Conservation (phyloP, 2,113 vertebrate species). For the Sceloporus undulatus region DNA sequence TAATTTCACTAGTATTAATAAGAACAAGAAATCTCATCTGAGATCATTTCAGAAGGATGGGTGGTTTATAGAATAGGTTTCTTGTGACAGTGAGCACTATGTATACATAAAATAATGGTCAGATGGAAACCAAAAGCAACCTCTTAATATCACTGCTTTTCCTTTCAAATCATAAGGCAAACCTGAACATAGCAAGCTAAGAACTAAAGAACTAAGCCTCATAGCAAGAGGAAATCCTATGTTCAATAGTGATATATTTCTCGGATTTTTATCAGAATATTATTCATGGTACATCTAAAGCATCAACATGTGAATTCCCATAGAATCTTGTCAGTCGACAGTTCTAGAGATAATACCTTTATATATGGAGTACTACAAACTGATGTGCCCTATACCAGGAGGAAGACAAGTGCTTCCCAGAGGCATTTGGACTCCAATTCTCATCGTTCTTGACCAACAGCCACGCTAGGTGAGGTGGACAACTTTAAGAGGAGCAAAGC, state of each 20-base stretch:
- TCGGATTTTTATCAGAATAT: constrained; percentile 14
- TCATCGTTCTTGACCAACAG: too few relatives aligned
- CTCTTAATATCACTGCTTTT: not conserved
- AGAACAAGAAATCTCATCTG: not conserved
- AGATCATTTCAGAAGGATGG: not conserved
- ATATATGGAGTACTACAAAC: not conserved
- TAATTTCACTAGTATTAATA: not conserved
- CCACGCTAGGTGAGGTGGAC: too few relatives aligned
- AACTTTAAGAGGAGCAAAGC: too few relatives aligned
- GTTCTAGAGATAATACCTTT: constrained; percentile 10
- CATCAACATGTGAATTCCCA: not conserved
- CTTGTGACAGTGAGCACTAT: not conserved
- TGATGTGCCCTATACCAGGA: not conserved
- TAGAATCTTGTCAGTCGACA: not conserved
- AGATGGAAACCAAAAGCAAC: constrained; percentile 29
- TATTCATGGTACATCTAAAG: not conserved
- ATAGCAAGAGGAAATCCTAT: not conserved
- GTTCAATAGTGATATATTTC: not conserved
- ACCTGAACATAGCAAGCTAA: not conserved
- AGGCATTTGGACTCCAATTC: too few relatives aligned
- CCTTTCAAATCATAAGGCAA: constrained; percentile 5
- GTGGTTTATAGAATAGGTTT: not conserved
- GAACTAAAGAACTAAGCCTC: not conserved
- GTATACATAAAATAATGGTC: constrained; percentile 25
- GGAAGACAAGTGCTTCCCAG: too few relatives aligned